Evolutionary conservation across 2,888 invertebrate genomes (phyloP).

Genomic region (Ellobium chinense): DNA sequence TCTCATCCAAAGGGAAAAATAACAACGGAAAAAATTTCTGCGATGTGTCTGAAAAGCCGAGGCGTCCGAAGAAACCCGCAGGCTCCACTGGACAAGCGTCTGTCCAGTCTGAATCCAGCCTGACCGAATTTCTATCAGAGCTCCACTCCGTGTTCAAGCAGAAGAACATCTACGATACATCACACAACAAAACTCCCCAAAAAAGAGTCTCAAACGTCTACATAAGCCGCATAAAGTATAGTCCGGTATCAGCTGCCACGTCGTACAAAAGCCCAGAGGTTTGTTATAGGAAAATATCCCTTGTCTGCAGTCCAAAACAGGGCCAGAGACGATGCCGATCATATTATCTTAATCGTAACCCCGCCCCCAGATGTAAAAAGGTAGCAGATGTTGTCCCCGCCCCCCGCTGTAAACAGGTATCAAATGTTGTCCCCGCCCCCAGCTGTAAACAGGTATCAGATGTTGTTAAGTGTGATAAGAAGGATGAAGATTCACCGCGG

Average conservation of each 20-base stretch:
- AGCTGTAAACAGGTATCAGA: neutral
- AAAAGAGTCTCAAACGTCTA: neutral
- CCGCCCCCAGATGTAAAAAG: neutral
- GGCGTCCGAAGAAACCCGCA: neutral
- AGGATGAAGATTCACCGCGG: neutral
- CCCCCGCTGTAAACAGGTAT: neutral
- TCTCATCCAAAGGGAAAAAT: neutral
- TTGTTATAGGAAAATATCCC: neutral
- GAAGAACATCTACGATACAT: neutral
- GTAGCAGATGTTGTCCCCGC: no score
- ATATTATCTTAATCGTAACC: neutral
- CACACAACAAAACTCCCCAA: neutral
- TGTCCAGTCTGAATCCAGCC: no score
- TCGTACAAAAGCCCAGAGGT: neutral
- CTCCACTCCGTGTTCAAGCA: neutral
- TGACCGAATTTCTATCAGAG: neutral
- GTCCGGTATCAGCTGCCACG: neutral
- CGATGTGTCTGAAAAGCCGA: neutral
- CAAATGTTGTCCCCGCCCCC: no score
- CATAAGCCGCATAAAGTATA: conserved; percentile 7
- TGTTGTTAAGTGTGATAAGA: neutral
- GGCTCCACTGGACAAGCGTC: no score
- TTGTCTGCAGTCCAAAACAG: neutral
- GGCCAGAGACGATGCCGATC: no score
- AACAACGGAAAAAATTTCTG: neutral